A percentile compares a stretch with the other conserved stretches of the same genome.
Evolutionary conservation across 1,140 invertebrate genomes (phyloP).

Genomic region (Dysdera silvatica): DNA sequence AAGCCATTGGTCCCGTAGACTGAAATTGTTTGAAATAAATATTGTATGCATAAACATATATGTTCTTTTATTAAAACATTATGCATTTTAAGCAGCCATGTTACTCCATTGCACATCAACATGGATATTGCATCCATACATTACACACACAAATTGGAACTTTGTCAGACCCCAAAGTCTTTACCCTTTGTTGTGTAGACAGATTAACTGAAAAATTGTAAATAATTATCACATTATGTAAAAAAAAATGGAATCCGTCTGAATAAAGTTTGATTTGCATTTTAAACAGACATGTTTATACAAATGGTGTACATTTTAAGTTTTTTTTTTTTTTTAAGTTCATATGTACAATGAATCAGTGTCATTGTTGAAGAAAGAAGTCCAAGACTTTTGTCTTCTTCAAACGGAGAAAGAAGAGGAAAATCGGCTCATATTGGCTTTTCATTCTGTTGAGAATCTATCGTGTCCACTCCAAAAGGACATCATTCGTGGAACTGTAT

Average conservation of each 20-base stretch:
- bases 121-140: too few species aligned
- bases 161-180: too few species aligned
- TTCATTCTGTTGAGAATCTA: slow-evolving; percentile 20
- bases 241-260: neutral
- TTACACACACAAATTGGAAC: too few species aligned
- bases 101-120: too few species aligned
- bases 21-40: too few species aligned
- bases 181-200: too few species aligned
- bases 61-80: too few species aligned
- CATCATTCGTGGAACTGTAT: slow-evolving; percentile 18
- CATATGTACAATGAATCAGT: slow-evolving; percentile 28
- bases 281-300: neutral
- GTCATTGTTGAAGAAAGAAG: slow-evolving; percentile 16
- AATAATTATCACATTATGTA: neutral
- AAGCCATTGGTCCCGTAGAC: too few species aligned
- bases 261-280: neutral
- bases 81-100: too few species aligned
- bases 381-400: slow-evolving; percentile 25
- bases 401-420: slow-evolving; percentile 23
- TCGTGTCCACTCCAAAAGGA: slow-evolving; percentile 19
- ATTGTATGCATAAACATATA: too few species aligned
- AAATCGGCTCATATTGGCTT: slow-evolving; percentile 15
- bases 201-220: too few species aligned
- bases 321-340: slow-evolving; percentile 8
- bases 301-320: neutral